A percentile compares a stretch with the other conserved stretches of the same genome.
Conservation (phyloP, 2,113 vertebrate genomes). For the Cebus imitator region DNA sequence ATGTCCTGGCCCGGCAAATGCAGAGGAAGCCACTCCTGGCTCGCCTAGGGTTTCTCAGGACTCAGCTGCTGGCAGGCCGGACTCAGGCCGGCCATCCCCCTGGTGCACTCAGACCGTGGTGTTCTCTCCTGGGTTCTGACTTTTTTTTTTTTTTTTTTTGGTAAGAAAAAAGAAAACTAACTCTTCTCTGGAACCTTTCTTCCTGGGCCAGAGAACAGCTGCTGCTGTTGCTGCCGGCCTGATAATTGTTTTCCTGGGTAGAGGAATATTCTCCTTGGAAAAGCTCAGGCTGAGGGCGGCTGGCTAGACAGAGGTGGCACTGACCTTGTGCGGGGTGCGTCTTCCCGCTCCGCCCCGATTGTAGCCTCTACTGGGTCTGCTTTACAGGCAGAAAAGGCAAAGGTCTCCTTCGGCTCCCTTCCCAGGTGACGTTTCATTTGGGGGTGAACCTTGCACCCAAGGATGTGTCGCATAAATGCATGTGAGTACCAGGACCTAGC, state of each 20-base stretch:
- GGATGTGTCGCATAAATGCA: background rate
- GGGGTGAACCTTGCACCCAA: background rate
- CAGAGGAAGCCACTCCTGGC: constrained; percentile 6
- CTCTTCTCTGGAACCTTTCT: background rate
- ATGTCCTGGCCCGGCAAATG: constrained; percentile 69
- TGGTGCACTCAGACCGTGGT: accelerated
- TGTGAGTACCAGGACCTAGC: background rate
- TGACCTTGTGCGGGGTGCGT: background rate
- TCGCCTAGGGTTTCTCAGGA: constrained; percentile 17
- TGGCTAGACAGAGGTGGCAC: background rate
- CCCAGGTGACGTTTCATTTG: background rate
- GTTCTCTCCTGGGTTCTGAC: background rate
- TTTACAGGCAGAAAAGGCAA: background rate
- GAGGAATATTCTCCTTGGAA: background rate
- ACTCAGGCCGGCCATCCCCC: background rate
- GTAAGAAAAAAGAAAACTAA: background rate
- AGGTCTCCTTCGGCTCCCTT: background rate
- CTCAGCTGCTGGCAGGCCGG: background rate
- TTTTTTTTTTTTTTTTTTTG: background rate
- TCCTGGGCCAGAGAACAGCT: background rate
- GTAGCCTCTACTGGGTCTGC: background rate
- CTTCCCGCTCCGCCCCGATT: background rate
- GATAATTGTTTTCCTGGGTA: background rate
- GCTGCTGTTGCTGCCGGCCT: background rate
- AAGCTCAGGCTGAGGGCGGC: background rate